phyloP scores from a whole-genome alignment of 2,888 invertebrate genomes.

The Glaucopsyche alexis region DNA sequence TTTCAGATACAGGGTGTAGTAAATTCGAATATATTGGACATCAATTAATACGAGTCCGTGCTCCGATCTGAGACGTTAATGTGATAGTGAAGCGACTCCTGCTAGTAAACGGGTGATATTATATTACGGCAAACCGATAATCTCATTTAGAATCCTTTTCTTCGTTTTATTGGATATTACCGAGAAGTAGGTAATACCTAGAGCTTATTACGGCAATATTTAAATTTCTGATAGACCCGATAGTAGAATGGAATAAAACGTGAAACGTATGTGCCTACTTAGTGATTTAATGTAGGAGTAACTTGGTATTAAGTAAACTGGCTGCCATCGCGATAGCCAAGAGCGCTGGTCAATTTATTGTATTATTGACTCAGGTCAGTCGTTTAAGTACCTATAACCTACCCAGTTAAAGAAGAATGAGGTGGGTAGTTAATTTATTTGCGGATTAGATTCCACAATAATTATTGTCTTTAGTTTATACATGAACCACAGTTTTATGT shows the following conservation, averaged over 20 bases:
- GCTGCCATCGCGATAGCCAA: conserved; percentile 6
- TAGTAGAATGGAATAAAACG: conserved; percentile 14
- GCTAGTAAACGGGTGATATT: conserved; percentile 50
- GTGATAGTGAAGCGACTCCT: conserved; percentile 59
- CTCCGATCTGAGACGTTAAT: conserved; percentile 58
- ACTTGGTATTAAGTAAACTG: conserved; percentile 2
- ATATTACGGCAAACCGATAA: conserved; percentile 61
- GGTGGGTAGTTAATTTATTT: background rate
- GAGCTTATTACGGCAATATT: conserved; percentile 25
- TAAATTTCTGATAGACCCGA: conserved; percentile 18
- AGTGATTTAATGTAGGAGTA: conserved; percentile 22
- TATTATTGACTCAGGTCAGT: background rate
- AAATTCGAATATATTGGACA: conserved; percentile 58
- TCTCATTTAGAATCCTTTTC: conserved; percentile 58
- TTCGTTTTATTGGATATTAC: conserved; percentile 55
- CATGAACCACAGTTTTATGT: background rate
- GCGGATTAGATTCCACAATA: background rate
- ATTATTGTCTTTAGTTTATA: background rate
- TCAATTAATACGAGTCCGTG: conserved; percentile 57
- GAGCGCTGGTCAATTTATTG: background rate
- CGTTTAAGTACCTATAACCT: background rate
- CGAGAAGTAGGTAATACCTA: background rate
- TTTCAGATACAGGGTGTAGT: conserved; percentile 46
- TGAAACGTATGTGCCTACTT: background rate
- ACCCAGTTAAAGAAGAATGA: background rate